These are phyloP conservation scores for Amblyornis subalaris DNA, from an alignment of 2,113 vertebrate genomes.

Conservation along the genomic window DNA sequence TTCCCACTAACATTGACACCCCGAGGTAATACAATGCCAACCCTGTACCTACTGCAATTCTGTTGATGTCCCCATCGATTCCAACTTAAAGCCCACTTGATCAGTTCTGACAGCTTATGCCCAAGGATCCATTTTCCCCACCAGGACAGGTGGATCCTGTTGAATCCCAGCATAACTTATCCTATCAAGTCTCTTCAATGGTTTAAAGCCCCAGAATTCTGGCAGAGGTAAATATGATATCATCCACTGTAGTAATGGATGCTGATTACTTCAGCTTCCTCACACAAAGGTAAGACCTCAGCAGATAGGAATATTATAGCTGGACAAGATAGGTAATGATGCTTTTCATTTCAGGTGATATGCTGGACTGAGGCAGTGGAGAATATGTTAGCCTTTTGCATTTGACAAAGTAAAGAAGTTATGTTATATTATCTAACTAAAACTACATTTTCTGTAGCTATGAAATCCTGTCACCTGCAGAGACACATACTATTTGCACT, in stretches of 20 bases:
- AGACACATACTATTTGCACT: background rate
- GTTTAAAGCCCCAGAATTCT: background rate
- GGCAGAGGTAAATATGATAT: background rate
- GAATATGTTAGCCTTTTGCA: background rate
- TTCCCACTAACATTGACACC: background rate
- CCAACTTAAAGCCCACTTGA: background rate
- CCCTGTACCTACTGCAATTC: background rate
- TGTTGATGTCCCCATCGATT: background rate
- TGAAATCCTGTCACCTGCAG: background rate
- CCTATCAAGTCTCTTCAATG: background rate
- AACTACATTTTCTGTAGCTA: background rate
- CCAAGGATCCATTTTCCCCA: background rate
- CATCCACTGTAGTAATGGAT: background rate
- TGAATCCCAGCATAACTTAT: background rate
- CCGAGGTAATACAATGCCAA: background rate
- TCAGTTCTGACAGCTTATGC: background rate
- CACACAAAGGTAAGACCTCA: background rate
- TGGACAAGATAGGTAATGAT: background rate
- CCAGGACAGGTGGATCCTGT: too few relatives aligned
- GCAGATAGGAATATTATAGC: background rate
- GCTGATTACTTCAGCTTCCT: background rate
- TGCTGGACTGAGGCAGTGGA: background rate
- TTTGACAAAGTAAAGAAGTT: background rate
- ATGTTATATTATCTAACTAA: background rate
- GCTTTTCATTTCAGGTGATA: background rate